These are phyloP conservation scores for Micromesistius poutassou DNA, from an alignment of 2,797 vertebrate species.

Conservation along the genomic window DNA sequence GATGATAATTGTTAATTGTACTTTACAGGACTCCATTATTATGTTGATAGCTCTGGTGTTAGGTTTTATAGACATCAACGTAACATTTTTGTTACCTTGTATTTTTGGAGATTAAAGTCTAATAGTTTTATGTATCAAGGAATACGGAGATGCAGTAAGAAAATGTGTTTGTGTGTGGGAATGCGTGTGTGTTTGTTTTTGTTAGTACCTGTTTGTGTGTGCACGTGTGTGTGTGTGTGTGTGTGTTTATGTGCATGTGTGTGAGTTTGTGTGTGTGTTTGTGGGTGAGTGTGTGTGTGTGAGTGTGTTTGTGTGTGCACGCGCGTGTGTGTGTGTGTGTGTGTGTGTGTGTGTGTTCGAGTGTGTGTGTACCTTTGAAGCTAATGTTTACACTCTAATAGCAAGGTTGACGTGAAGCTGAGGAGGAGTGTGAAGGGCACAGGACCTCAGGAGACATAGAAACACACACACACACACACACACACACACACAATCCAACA, in stretches of 20 bases:
- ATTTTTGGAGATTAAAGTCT: too few species aligned
- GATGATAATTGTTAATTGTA: too few species aligned
- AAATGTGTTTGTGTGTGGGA: neutral
- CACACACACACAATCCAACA: neutral
- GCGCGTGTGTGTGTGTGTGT: neutral
- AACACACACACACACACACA: constrained; percentile 17
- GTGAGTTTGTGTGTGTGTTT: too few species aligned
- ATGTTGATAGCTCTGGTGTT: too few species aligned
- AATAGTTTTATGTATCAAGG: too few species aligned
- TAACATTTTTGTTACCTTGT: too few species aligned
- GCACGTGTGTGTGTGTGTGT: too few species aligned
- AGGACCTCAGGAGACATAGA: constrained; percentile 63
- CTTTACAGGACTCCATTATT: too few species aligned
- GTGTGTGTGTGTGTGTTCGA: constrained; percentile 12
- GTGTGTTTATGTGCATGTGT: too few species aligned
- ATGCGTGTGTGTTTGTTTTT: neutral
- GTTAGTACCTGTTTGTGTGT: too few species aligned
- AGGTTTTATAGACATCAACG: too few species aligned
- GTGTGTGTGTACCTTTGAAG: constrained; percentile 20
- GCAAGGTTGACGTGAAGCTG: constrained; percentile 58
- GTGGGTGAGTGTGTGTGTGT: neutral
- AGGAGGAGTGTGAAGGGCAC: constrained; percentile 67
- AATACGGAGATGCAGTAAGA: neutral
- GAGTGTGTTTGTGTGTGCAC: neutral
- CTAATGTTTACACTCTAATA: constrained; percentile 35